Percentiles rank a stretch among this genome's conserved stretches.
Conservation (phyloP, 2,797 vertebrate species). For the Falco concolor region DNA sequence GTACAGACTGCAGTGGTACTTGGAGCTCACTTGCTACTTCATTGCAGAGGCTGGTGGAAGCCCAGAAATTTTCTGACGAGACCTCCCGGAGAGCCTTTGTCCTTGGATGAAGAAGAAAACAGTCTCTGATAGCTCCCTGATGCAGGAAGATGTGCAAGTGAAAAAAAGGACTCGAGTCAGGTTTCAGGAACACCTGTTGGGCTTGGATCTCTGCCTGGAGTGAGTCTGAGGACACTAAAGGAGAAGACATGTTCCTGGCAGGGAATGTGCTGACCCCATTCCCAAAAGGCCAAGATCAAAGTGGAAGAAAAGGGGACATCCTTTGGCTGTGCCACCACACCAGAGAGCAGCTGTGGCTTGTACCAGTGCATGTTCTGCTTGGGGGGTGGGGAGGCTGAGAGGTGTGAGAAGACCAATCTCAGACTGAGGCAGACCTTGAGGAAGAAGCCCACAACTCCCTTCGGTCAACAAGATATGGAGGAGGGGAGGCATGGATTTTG, state of each 20-base stretch:
- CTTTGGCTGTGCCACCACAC: background rate
- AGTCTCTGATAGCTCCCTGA: background rate
- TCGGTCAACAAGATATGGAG: rapidly evolving
- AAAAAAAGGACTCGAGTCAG: background rate
- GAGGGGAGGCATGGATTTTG: background rate
- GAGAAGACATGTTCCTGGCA: background rate
- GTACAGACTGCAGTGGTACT: too few species aligned
- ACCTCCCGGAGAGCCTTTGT: background rate
- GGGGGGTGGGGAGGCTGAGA: background rate
- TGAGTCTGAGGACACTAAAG: background rate
- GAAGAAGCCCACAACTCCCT: background rate
- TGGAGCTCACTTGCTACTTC: background rate
- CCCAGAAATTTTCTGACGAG: background rate
- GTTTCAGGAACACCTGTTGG: background rate
- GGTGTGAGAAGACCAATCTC: background rate
- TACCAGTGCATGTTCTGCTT: too few species aligned
- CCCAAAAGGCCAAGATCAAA: too few species aligned
- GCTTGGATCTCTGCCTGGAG: background rate
- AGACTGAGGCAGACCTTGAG: background rate
- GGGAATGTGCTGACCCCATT: background rate
- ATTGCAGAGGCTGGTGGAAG: background rate
- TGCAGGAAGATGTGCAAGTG: background rate
- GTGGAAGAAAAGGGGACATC: background rate
- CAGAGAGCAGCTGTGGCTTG: background rate
- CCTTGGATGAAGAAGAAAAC: background rate